These are phyloP conservation scores for Erpetoichthys calabaricus DNA, from an alignment of 2,797 vertebrate species.

Conservation along the genomic window DNA sequence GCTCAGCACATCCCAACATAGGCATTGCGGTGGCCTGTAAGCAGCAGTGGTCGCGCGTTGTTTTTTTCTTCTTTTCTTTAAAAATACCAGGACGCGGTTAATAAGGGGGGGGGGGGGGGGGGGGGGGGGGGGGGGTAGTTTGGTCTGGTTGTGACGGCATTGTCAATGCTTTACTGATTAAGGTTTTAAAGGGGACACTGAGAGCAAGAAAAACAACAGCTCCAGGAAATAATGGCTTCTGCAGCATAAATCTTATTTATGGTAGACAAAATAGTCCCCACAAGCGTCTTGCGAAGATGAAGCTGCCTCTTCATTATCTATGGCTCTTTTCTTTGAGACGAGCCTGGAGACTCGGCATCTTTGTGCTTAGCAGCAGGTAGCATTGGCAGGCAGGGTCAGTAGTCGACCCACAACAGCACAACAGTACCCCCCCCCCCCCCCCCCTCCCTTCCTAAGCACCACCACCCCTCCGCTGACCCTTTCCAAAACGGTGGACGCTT, in stretches of 20 bases:
- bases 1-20: no score
- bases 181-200: constrained; percentile 29
- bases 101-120: no score
- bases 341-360: constrained; percentile 36
- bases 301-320: constrained; percentile 49
- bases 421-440: no score
- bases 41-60: no score
- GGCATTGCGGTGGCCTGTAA: no score
- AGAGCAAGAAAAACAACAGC: constrained; percentile 1
- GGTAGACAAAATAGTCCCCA: constrained; percentile 47
- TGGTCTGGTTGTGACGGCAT: no score
- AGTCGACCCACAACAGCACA: constrained; percentile 7
- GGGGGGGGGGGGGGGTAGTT: no score
- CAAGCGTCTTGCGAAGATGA: constrained; percentile 33
- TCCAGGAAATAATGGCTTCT: constrained; percentile 55
- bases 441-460: no score
- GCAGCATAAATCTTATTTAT: constrained; percentile 57
- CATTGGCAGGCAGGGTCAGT: constrained; percentile 55
- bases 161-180: constrained; percentile 20
- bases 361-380: constrained; percentile 70
- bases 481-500: constrained; percentile 24
- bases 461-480: constrained; percentile 17
- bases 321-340: constrained; percentile 42
- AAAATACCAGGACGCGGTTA: no score
- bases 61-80: no score